Percentiles rank a stretch among this genome's conserved stretches.
phyloP scores from a whole-genome alignment of 2,113 vertebrate genomes.

The Callocephalon fimbriatum region DNA sequence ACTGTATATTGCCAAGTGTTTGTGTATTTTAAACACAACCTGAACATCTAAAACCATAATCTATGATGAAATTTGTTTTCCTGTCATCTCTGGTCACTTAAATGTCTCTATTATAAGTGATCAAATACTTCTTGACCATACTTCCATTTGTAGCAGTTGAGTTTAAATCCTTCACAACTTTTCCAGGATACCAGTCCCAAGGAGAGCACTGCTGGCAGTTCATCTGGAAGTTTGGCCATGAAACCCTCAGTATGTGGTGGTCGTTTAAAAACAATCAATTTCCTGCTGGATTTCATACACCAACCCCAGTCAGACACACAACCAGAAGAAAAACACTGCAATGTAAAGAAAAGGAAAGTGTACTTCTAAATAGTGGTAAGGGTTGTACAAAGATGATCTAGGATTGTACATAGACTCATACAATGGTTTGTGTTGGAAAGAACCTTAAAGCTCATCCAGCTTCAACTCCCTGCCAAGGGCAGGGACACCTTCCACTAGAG shows the following conservation, averaged over 20 bases:
- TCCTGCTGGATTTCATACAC: neutral
- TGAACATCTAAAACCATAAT: neutral
- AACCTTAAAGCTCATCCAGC: neutral
- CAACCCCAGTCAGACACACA: neutral
- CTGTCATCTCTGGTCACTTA: neutral
- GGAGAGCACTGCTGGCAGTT: neutral
- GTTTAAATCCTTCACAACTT: neutral
- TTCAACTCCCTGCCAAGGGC: neutral
- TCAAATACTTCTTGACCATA: neutral
- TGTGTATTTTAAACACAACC: neutral
- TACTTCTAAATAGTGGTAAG: neutral
- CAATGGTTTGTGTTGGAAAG: neutral
- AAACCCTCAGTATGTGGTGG: accelerated
- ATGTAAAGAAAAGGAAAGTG: neutral
- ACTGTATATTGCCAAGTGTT: neutral
- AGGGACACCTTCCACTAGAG: neutral
- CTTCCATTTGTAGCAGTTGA: neutral
- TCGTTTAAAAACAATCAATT: accelerated
- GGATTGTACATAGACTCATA: no score
- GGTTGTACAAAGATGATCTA: neutral
- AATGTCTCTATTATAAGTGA: accelerated
- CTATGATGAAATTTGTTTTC: neutral
- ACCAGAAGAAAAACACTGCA: neutral
- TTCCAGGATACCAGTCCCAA: neutral
- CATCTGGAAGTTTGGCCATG: neutral